Conservation (phyloP, 2,888 invertebrate genomes). For the Apodemia duryi region DNA sequence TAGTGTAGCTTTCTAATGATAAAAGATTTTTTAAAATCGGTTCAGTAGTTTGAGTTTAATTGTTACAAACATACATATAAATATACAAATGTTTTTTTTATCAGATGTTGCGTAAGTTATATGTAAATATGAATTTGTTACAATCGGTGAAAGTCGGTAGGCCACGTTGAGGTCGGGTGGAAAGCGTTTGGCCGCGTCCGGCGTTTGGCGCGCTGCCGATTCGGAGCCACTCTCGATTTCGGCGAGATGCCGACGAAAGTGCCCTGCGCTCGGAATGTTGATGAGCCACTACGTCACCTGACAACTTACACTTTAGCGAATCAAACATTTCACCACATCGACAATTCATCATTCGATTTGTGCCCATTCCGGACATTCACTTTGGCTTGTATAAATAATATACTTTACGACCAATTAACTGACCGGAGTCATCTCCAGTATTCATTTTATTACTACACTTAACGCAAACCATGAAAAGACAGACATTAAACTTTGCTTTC, state of each 20-base stretch:
- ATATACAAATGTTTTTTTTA: background rate
- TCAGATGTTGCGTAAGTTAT: conserved; percentile 40
- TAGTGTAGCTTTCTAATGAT: too few species aligned
- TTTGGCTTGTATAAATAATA: background rate
- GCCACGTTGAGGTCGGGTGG: conserved; percentile 31
- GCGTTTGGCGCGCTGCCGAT: conserved; percentile 25
- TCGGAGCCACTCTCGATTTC: conserved; percentile 57
- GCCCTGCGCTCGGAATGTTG: conserved; percentile 40
- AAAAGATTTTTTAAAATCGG: too few species aligned
- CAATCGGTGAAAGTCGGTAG: conserved; percentile 53
- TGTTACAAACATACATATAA: too few species aligned
- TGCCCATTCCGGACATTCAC: background rate
- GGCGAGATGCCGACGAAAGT: conserved; percentile 38
- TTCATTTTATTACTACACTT: background rate
- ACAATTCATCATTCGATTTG: background rate
- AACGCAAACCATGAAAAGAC: background rate
- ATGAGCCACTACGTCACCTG: conserved; percentile 23
- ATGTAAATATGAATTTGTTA: conserved; percentile 42
- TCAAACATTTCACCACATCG: background rate
- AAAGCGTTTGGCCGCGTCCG: conserved; percentile 30
- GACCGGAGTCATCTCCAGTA: background rate
- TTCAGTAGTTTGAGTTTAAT: too few species aligned
- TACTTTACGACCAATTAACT: background rate
- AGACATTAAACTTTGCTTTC: background rate
- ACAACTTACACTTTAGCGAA: background rate